These are phyloP conservation scores for Rhinoraja longicauda DNA, from an alignment of 2,797 vertebrate species.

Conservation along the genomic window DNA sequence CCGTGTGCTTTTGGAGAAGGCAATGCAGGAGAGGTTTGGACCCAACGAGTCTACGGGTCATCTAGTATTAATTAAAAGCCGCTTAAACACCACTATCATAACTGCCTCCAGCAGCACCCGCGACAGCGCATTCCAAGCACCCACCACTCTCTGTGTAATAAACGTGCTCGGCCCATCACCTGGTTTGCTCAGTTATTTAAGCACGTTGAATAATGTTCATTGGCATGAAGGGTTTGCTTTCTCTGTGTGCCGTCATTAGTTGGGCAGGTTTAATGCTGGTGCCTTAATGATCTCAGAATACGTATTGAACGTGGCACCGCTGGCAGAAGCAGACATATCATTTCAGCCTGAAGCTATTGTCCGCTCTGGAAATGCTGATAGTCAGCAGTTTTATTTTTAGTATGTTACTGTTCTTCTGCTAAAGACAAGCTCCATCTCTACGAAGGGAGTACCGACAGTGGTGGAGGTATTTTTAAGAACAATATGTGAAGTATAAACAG, in stretches of 20 bases:
- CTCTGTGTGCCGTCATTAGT: not conserved
- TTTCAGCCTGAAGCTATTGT: not conserved
- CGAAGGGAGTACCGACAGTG: not conserved
- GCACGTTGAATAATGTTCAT: not conserved
- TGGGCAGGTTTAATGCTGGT: not conserved
- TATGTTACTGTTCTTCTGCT: not conserved
- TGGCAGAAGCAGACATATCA: not conserved
- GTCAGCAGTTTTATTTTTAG: not conserved
- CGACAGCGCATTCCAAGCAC: not conserved
- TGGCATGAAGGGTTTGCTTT: not conserved
- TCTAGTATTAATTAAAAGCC: too few relatives aligned
- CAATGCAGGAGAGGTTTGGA: too few relatives aligned
- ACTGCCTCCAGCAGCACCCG: too few relatives aligned
- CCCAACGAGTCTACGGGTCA: too few relatives aligned
- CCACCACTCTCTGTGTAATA: not conserved
- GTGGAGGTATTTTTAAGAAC: not conserved
- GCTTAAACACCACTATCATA: too few relatives aligned
- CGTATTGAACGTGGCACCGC: not conserved
- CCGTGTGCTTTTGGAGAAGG: too few relatives aligned
- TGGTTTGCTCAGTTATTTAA: not conserved
- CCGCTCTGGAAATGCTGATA: too few relatives aligned
- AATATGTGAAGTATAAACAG: not conserved
- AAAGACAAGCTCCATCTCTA: not conserved
- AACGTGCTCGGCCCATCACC: not conserved
- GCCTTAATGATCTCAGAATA: not conserved